Evolutionary conservation across 64 coral and sea anemone species (phyloP), one percentile per base, ranked within the genome.

Genomic region (Stichodactyla mertensii): DNA sequence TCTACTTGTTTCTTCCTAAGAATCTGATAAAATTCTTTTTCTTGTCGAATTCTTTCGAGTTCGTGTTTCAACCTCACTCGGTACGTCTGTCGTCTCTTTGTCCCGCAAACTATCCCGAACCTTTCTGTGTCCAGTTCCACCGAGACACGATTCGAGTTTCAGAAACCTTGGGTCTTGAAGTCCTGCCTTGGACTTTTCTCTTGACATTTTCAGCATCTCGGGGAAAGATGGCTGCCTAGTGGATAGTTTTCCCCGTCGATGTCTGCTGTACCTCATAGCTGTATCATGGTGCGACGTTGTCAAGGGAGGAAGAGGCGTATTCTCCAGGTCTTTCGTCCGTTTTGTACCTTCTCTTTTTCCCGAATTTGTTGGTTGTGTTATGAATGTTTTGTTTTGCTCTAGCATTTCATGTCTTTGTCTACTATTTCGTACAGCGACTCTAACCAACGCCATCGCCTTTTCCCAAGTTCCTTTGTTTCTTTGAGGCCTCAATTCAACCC

Each of bases 91-190:
- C 5, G 24, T 66, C 19, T 5, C 19, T 66, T 18, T 74, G 12
- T 31, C 69, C 1, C 26, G 69, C 20, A 70, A 4, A 24, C 66
- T 70, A 10, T 19, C 11, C 16, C 24, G 69, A 74, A 13, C 10
- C 24, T 52, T 54, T 19, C 15, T 52, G 7, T 26, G 15, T 79
- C 51, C 9, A 20, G 78, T 16, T 18, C 78, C 78, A 52, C 78
- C 78, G 11, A 81, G 78, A 55, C 94, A 96, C 20, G 86, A 54
- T 79, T 92, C 88, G n/a, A 96, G 91, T 70, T 96, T 92, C 66
- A 88, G 69, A 90, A 96, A 96, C 55, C 94, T 88, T 20, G 94
- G 92, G 64, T 96, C 94, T 66, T 89, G 57, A 4, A 96, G 85
- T 26, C 94, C 91, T 19, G 78, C 89, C 57, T 56, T 92, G 4